Evolutionary conservation across 2,797 vertebrate genomes (phyloP), one percentile per base, ranked within the genome.

Genomic region (Artibeus jamaicensis): DNA sequence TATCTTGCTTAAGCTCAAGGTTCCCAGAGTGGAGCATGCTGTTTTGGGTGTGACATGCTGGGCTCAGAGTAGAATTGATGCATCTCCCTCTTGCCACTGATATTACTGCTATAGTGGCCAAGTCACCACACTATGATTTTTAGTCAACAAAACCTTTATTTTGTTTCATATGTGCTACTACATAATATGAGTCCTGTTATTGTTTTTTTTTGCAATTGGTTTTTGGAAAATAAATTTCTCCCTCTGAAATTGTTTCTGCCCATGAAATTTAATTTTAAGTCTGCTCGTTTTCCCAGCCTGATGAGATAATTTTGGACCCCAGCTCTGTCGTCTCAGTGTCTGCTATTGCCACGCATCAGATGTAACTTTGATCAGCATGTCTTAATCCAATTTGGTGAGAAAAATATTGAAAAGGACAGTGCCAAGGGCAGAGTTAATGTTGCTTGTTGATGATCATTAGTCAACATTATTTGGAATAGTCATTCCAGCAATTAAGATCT

Each of bases 381-480:
- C 81, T 94, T 95, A 92, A 96, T 94, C 79, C 55, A 94, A 91
- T 95, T 96, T 88, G 48, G 24, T 95, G 71, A 96, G 84, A 74
- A 92, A 96, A 92, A 94, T 95, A 94, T 94, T 95, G 89, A 87
- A 94, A 96, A 93, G 77, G 81, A 94, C 59, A 93, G 53, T 94
- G 83, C 71, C 87, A 97, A 97, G 89, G 81, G 34, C 87, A 96
- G 62, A 93, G 67, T 89, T 74, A 65, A 95, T 65, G 37, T 85
- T 87, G 90, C 62, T 68, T 50, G 70, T 95, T 95, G 94, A 67
- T 89, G 48, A 95, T 77, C 42, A 91, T 92, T 91, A 86, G 82
- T 95, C 89, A 89, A 83, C 46, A 85, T 39, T 94, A 86, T 93
- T 96, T 94, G 59, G 74, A 92, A 87, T 78, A 77, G 16, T 91